These are phyloP conservation scores for Drosophila pruinosa DNA, from an alignment of 1,140 invertebrate species.

Conservation along the genomic window DNA sequence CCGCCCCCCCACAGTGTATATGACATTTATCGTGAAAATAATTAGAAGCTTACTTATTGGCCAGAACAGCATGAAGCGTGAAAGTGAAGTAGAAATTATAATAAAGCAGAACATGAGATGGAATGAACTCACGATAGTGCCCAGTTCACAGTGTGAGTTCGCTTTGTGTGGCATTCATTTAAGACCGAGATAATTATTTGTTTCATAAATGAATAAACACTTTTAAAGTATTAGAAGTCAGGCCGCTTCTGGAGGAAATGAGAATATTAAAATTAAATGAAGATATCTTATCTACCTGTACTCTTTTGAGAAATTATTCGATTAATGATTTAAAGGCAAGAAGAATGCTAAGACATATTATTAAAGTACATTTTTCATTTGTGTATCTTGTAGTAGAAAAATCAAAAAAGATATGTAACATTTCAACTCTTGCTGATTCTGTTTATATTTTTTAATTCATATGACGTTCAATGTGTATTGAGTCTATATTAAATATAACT, in stretches of 20 bases:
- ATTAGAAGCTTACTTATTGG: slow-evolving; percentile 60
- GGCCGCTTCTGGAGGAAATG: background rate
- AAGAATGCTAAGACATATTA: too few species aligned
- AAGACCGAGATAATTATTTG: background rate
- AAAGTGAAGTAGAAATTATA: slow-evolving; percentile 44
- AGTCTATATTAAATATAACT: background rate
- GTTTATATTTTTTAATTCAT: too few species aligned
- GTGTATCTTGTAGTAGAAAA: too few species aligned
- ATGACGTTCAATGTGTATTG: too few species aligned
- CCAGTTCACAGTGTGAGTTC: background rate
- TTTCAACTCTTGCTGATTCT: too few species aligned
- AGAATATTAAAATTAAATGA: background rate
- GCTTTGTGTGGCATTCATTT: background rate
- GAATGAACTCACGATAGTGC: slow-evolving; percentile 8
- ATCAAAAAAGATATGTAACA: too few species aligned
- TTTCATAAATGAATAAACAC: background rate
- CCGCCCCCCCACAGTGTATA: slow-evolving; percentile 40
- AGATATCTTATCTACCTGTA: too few species aligned
- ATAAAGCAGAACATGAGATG: slow-evolving; percentile 31
- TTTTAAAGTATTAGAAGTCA: background rate
- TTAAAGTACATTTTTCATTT: too few species aligned
- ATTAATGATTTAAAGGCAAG: too few species aligned
- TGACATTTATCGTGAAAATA: slow-evolving; percentile 76
- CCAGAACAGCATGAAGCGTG: slow-evolving; percentile 35
- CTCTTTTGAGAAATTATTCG: too few species aligned